Base-by-base conservation (phyloP, 2,797 vertebrate species). In the Eurystomus glaucurus region DNA sequence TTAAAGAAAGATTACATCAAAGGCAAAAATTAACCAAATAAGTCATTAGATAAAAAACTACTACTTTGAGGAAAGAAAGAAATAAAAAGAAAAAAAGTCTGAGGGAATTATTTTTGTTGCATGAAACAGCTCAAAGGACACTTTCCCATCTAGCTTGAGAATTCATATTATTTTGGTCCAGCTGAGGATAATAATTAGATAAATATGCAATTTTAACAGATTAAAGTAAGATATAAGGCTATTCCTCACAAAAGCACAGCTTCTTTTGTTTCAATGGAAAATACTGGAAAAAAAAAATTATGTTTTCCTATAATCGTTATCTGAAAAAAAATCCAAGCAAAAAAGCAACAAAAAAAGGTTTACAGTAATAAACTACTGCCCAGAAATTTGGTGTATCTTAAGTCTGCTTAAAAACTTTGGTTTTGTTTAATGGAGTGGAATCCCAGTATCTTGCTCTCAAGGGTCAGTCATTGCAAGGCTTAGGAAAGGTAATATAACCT, bases 21-120 rank as follows among this genome's bases (percentile, higher is more conserved):
- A 79, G 9, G 12, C 15, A 64, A 74, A 91, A 64, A 33, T 14
- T 68, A 12, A 45, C 46, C 5, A 61, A 75, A 72, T 71, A 23
- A 4, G 7, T 15, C 10, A 35, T 64, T 81, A 66, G 55, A 37
- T 60, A 61, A 4, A 69, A 35, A 78, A 0, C 0, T 28, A 0
- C 0, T 66, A 33, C 22, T 90, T n/a, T 84, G 8, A 76, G 13
- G 15, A n/a, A 88, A 78, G 15, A n/a, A 88, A 78, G 9, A 76
- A 9, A 37, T 9, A 65, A 83, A 94, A 74, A 13, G 7, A 19
- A 77, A 88, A 37, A 78, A 57, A 7, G 3, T 41, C 25, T 35
- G 29, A 74, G 9, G 82, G 33, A 60, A 57, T 41, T 0, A 14
- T 37, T 79, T 82, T 75, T 71, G 10, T 43, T 55, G 9, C 28